Conservation (phyloP, 37 sponge, comb jelly and placozoan genomes). For the Diacarnus erythraeanus region DNA sequence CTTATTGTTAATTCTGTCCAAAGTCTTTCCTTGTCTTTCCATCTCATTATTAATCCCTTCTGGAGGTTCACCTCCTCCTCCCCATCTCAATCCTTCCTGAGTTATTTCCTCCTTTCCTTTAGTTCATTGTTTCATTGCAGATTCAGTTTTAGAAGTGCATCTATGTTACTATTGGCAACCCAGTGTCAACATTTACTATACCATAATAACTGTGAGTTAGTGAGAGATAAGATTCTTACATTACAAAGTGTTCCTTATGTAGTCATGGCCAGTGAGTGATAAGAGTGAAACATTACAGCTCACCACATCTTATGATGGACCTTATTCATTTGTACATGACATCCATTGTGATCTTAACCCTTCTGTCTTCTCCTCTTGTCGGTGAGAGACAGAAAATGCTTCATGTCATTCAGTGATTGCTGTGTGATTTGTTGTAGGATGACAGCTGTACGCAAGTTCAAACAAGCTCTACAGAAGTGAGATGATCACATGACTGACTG, state of each 20-base stretch:
- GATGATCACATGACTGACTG: not conserved
- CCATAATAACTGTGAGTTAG: slow-evolving; percentile 44
- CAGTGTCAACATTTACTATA: slow-evolving; percentile 64
- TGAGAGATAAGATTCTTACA: not conserved
- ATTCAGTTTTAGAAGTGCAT: slow-evolving; percentile 32
- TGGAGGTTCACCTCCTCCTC: not conserved
- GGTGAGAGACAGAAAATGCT: slow-evolving; percentile 25
- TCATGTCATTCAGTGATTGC: not conserved
- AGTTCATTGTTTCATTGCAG: slow-evolving; percentile 11
- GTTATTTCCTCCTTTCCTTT: too few species aligned
- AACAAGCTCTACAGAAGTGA: slow-evolving; percentile 62
- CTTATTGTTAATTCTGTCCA: too few species aligned
- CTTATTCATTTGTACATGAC: slow-evolving; percentile 55
- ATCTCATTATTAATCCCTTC: not conserved
- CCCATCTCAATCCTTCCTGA: too few species aligned
- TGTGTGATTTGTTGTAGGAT: slow-evolving; percentile 17
- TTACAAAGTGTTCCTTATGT: not conserved
- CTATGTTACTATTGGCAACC: slow-evolving; percentile 67
- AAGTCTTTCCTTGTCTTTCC: too few species aligned
- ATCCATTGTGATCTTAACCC: slow-evolving; percentile 28
- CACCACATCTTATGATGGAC: slow-evolving; percentile 52
- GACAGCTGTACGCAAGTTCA: slow-evolving; percentile 58
- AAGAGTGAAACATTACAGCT: slow-evolving; percentile 5
- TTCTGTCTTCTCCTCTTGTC: slow-evolving; percentile 19
- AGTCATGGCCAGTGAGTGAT: slow-evolving; percentile 45